Base-by-base conservation (phyloP, 1,140 invertebrate species). In the Micrasema longulum region DNA sequence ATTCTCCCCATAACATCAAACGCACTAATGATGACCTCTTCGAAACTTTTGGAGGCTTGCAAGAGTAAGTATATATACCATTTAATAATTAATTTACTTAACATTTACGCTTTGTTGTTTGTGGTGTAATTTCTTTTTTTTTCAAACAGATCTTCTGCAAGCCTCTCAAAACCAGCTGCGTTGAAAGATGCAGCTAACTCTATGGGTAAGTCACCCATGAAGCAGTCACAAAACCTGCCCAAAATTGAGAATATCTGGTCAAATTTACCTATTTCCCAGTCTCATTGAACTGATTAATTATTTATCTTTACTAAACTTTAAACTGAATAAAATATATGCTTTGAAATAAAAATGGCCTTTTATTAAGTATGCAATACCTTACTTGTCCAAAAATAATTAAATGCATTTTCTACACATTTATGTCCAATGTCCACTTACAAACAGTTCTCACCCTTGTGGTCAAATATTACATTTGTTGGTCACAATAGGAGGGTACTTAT, bases 1-100 rank as follows among this genome's bases (percentile, higher is more conserved):
- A 94, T 78, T 94, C 93, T 0, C 91, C 92, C 1, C 92, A 94
- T 77, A 94, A 94, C 80, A 91, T 95, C 72, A 93, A 94, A 83
- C 92, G 92, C 78, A 89, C 91, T 77, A 90, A 89, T 74, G 91
- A 92, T 77, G 87, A 83, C 69, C 77, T 84, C 18, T 76, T 80
- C 69, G 78, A 67, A 38, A 70, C 82, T 73, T 81, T 77, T 71
- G 80, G 78, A 82, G 84, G 84, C 77, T 82, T 83, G 79, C 85
- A 85, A 79, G 80, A 81, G 87, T 88, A 82, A 85, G 86, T 86
- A 77, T 9, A 14, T 22, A 52, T 35, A 35, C 12, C 20, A n/a
- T n/a, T n/a, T n/a, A n/a, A n/a, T n/a, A n/a, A n/a, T n/a, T n/a
- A n/a, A 41, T 2, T 10, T 12, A 38, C 6, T 12, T 41, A 41